Evolutionary conservation across 2,797 vertebrate genomes (phyloP).

Genomic region (Siniperca scherzeri): DNA sequence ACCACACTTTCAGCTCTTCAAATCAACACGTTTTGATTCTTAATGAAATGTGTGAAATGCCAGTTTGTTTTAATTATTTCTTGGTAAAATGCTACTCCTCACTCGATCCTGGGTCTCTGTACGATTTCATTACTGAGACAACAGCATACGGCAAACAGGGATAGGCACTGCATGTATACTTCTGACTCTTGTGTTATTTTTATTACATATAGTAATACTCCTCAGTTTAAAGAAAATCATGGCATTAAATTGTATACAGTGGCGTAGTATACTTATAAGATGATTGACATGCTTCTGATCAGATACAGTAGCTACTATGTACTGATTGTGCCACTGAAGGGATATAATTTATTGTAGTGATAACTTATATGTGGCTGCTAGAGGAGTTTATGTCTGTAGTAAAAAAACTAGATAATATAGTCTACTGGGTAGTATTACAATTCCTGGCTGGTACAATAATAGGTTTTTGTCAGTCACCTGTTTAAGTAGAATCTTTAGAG

Average conservation of each 20-base stretch:
- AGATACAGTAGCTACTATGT: background rate
- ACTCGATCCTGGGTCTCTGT: constrained; percentile 8
- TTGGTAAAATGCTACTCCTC: constrained; percentile 26
- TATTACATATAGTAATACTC: background rate
- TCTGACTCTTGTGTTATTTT: background rate
- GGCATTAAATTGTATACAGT: background rate
- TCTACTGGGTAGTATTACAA: background rate
- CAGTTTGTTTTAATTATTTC: constrained; percentile 43
- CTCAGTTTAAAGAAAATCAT: background rate
- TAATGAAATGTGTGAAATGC: constrained; percentile 39
- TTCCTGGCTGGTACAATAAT: background rate
- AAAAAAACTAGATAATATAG: background rate
- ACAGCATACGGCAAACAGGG: background rate
- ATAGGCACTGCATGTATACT: background rate
- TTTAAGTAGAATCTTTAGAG: background rate
- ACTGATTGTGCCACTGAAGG: background rate
- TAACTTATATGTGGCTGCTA: background rate
- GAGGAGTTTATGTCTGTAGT: background rate
- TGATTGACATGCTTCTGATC: constrained; percentile 22
- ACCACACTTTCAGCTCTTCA: background rate
- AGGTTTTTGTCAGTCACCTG: background rate
- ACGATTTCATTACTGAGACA: constrained; percentile 6
- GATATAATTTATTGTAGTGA: background rate
- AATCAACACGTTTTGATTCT: constrained; percentile 28
- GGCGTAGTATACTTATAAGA: background rate